Evolutionary conservation across 2,113 vertebrate species (phyloP).

Genomic region (Sapajus apella): DNA sequence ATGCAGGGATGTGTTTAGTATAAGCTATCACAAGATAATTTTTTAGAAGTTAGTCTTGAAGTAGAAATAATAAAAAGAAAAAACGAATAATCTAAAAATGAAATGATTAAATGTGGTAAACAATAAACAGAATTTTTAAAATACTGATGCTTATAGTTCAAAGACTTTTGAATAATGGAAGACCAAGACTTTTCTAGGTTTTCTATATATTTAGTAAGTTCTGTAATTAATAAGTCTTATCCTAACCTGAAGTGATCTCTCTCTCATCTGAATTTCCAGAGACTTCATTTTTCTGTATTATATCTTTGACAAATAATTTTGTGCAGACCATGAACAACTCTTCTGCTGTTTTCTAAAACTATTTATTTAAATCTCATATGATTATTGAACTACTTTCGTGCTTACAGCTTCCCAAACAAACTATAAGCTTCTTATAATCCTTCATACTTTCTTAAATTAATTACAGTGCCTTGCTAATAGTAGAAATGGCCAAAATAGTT

Average conservation of each 20-base stretch:
- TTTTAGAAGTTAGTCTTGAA: neutral
- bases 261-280: neutral
- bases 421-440: neutral
- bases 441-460: neutral
- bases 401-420: neutral
- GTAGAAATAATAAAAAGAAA: conserved; percentile 15
- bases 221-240: conserved; percentile 12
- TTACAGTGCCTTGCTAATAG: neutral
- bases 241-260: neutral
- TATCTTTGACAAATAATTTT: conserved; percentile 39
- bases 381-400: neutral
- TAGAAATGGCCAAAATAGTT: neutral
- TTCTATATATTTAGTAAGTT: neutral
- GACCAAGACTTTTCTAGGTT: neutral
- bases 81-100: neutral
- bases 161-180: neutral
- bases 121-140: neutral
- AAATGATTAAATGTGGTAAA: neutral
- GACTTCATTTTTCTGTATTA: neutral
- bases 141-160: neutral
- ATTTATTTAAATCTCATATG: neutral
- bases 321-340: neutral
- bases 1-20: neutral
- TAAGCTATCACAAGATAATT: neutral
- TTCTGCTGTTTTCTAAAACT: conserved; percentile 13